These are phyloP conservation scores for Phenganax subtilis DNA, from an alignment of 92 coral and sea anemone species.

Conservation along the genomic window DNA sequence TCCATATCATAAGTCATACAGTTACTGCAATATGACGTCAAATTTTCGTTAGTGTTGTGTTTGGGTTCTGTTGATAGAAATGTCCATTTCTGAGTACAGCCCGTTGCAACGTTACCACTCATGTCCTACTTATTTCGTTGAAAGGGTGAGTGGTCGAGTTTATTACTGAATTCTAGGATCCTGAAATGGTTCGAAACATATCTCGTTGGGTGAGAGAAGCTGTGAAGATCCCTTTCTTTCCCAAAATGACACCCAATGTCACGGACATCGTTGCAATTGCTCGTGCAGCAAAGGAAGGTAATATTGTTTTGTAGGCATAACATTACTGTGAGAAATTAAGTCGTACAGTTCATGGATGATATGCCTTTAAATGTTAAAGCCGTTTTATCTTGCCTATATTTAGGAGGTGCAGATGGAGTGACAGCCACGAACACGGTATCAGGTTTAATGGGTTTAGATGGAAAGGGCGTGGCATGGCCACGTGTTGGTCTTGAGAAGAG, in stretches of 20 bases:
- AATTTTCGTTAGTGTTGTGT: not conserved
- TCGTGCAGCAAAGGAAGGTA: conserved; percentile 92
- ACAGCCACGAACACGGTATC: conserved; percentile 99
- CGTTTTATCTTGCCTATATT: not conserved
- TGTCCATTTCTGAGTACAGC: no score
- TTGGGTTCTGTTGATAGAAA: no score
- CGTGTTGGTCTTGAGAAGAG: conserved; percentile 63
- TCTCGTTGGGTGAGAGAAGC: conserved; percentile 89
- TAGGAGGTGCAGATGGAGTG: conserved; percentile 96
- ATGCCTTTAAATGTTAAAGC: not conserved
- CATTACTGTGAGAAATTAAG: not conserved
- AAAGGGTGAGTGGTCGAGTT: not conserved
- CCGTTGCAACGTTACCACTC: not conserved
- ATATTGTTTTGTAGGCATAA: not conserved
- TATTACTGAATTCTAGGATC: conserved; percentile 51
- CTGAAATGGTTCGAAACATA: conserved; percentile 89
- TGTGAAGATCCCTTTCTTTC: conserved; percentile 87
- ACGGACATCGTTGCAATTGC: conserved; percentile 91
- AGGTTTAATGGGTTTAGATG: conserved; percentile 85
- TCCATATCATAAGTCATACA: no score
- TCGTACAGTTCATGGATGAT: no score
- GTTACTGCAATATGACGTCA: no score
- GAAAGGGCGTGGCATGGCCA: conserved; percentile 78
- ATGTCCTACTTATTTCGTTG: not conserved
- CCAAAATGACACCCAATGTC: conserved; percentile 96